Conservation (phyloP, 2,888 invertebrate genomes). For the Buathra laborator region DNA sequence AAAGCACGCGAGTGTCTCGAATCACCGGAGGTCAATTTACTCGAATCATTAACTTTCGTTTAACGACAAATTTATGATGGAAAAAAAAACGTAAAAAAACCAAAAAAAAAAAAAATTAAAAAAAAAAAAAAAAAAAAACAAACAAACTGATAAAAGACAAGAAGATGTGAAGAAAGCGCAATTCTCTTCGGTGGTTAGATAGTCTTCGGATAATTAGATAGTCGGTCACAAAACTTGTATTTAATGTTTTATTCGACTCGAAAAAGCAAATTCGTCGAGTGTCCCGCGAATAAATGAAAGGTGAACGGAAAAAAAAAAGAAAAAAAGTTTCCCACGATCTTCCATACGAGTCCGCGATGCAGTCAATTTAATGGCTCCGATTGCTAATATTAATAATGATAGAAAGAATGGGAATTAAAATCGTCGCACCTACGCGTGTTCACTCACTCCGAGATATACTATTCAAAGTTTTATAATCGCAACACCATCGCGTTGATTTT, state of each 20-base stretch:
- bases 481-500: constrained; percentile 57
- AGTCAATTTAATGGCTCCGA: constrained; percentile 19
- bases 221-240: constrained; percentile 44
- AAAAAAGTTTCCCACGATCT: constrained; percentile 22
- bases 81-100: background rate
- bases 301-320: constrained; percentile 4
- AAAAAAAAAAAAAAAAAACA: constrained; percentile 26
- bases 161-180: constrained; percentile 23
- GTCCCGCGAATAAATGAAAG: constrained; percentile 42
- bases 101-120: constrained; percentile 28
- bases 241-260: constrained; percentile 41
- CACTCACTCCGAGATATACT: constrained; percentile 40
- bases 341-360: constrained; percentile 49
- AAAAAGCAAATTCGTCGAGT: constrained; percentile 48
- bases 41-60: constrained; percentile 40
- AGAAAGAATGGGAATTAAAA: constrained; percentile 2
- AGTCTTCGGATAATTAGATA: constrained; percentile 57
- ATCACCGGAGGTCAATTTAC: constrained; percentile 62
- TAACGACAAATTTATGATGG: constrained; percentile 13
- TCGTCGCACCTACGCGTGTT: constrained; percentile 57
- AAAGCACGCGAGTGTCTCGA: constrained; percentile 61
- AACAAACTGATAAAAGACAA: constrained; percentile 26
- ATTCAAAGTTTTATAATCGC: constrained; percentile 53
- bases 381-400: constrained; percentile 20
- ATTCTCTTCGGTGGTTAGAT: constrained; percentile 49